These are phyloP conservation scores for Synanthedon formicaeformis DNA, from an alignment of 2,888 invertebrate genomes.

Conservation along the genomic window DNA sequence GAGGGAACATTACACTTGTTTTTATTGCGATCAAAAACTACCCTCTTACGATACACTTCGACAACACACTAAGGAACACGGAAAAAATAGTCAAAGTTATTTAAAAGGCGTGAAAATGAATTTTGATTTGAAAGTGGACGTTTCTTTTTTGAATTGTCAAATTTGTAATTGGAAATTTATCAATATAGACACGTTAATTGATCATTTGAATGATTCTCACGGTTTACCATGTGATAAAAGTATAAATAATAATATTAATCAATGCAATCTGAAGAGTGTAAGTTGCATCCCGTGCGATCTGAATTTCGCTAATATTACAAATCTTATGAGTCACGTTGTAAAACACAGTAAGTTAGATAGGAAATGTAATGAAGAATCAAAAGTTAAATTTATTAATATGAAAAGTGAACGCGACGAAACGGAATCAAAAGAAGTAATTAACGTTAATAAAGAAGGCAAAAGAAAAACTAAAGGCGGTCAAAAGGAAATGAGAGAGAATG, in stretches of 20 bases:
- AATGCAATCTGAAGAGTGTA: constrained; percentile 5
- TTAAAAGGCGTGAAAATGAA: neutral
- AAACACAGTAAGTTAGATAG: neutral
- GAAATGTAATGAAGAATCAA: too few species aligned
- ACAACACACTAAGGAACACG: neutral
- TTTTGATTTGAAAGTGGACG: constrained; percentile 6
- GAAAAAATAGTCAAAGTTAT: neutral
- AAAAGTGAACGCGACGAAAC: too few species aligned
- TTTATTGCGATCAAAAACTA: constrained; percentile 2
- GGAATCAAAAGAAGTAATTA: too few species aligned
- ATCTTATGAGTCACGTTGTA: constrained; percentile 3
- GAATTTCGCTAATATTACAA: constrained; percentile 3
- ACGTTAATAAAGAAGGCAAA: too few species aligned
- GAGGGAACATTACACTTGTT: neutral
- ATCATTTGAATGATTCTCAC: constrained; percentile 5
- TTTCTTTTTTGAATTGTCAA: constrained; percentile 5
- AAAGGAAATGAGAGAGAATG: constrained; percentile 13
- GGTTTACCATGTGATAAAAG: constrained; percentile 3
- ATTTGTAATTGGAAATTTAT: constrained; percentile 4
- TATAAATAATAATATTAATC: constrained; percentile 1
- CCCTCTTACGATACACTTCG: neutral
- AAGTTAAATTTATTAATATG: too few species aligned
- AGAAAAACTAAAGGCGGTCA: constrained; percentile 8
- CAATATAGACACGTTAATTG: constrained; percentile 2
- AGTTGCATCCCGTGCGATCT: constrained; percentile 6